Evolutionary conservation across 2,797 vertebrate species (phyloP), one percentile per base, ranked within the genome.

Genomic region (Tapera naevia): DNA sequence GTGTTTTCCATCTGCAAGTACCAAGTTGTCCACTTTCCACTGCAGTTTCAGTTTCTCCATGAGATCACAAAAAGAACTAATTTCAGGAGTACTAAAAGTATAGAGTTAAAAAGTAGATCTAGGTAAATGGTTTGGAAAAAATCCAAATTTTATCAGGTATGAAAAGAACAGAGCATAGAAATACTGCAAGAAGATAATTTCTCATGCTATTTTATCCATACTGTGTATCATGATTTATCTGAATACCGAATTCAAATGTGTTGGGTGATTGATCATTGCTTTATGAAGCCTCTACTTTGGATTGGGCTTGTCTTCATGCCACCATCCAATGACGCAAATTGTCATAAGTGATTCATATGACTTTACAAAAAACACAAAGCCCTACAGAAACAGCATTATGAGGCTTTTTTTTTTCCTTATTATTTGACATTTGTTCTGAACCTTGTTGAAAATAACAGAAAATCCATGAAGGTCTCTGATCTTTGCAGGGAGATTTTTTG

Each of bases 111-210:
- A 96, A 93, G 73, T 86, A 97, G 81, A 91, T 89, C 86, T 96
- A 28, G 46, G 43, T 94, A 97, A 98, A 97, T 94, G 92, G 67
- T 89, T 95, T 92, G 81, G 90, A 97, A 97, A 92, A 91, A 97
- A 97, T 96, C 66, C 86, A 94, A 88, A 95, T 84, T 50, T 87
- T 64, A 71, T 71, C 94, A 96, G 5, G 66, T 86, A 95, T 95
- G 81, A 94, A 96, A 96, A 93, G 8, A 41, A 94, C 16, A 88
- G 71, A 93, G 69, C 43, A 95, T 10, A 92, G 58, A 91, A 95
- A 92, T 80, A 94, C 91, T 89, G 32, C n/a, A 93, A 91, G 62
- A 93, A 91, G 86, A 92, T 85, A 17, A 19, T 37, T 96, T 92
- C 76, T 92, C 33, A 66, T 93, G 62, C 9, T 74, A 45, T 88